Evolutionary conservation across 1,140 invertebrate species (phyloP).

Genomic region (Lycorma delicatula): DNA sequence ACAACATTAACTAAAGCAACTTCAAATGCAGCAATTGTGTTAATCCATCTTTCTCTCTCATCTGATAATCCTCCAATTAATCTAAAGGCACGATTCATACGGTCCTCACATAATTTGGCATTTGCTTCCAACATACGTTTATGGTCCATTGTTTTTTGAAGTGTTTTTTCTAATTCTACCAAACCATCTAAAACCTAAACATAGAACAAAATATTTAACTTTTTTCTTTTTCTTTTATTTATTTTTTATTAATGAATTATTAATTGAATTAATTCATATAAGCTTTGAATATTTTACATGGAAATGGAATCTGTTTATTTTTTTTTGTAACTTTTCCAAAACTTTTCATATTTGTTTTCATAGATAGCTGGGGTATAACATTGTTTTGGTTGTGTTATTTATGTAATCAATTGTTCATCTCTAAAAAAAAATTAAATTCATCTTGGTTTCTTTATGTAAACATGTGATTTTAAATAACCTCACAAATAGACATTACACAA

Average conservation of each 20-base stretch:
- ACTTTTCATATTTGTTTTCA: too few relatives aligned
- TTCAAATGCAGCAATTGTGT: slow-evolving; percentile 52
- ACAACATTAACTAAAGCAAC: slow-evolving; percentile 53
- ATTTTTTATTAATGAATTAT: neutral
- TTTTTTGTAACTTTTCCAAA: too few relatives aligned
- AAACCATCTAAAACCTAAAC: slow-evolving; percentile 46
- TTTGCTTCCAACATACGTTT: slow-evolving; percentile 60
- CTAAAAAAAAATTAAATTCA: too few relatives aligned
- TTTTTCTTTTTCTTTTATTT: too few relatives aligned
- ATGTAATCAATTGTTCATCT: too few relatives aligned
- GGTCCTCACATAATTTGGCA: slow-evolving; percentile 64
- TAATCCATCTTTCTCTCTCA: slow-evolving; percentile 54
- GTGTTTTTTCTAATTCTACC: slow-evolving; percentile 50
- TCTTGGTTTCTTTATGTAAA: too few relatives aligned
- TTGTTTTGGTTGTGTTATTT: too few relatives aligned
- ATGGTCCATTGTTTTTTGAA: slow-evolving; percentile 52
- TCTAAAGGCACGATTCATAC: slow-evolving; percentile 66
- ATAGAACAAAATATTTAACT: too few relatives aligned
- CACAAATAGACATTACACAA: too few relatives aligned
- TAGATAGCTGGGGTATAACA: too few relatives aligned
- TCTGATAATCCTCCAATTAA: slow-evolving; percentile 49
- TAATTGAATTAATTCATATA: neutral
- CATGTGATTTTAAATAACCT: too few relatives aligned
- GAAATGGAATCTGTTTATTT: neutral
- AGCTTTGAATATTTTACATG: neutral